phyloP scores from a whole-genome alignment of 2,888 invertebrate species.

The Drosophila buzzatii region DNA sequence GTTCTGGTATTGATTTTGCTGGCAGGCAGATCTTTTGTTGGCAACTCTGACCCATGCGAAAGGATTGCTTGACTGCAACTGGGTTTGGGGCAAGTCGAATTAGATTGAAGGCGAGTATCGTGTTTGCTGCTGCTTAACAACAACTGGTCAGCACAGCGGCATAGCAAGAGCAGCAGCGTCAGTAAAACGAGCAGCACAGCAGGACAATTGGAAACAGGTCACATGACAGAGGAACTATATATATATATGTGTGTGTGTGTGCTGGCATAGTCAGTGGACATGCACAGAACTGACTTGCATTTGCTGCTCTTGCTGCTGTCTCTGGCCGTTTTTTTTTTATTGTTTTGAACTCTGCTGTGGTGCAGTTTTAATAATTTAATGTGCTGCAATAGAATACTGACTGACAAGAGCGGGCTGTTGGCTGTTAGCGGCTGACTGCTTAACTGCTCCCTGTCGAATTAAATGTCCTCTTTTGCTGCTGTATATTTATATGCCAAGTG shows the following conservation, averaged over 20 bases:
- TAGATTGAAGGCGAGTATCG: constrained; percentile 24
- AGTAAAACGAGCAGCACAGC: constrained; percentile 18
- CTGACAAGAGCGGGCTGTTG: constrained; percentile 37
- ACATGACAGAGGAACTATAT: constrained; percentile 3
- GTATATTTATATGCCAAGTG: constrained; percentile 25
- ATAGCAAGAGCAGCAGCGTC: constrained; percentile 3
- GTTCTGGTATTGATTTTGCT: constrained; percentile 35
- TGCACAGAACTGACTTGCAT: constrained; percentile 31
- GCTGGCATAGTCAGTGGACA: constrained; percentile 35
- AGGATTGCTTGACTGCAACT: constrained; percentile 6
- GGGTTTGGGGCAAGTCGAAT: neutral
- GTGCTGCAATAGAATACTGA: constrained; percentile 64
- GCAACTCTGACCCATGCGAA: constrained; percentile 34
- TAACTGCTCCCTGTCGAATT: constrained; percentile 20
- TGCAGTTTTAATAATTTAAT: constrained; percentile 76
- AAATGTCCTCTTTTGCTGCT: constrained; percentile 53
- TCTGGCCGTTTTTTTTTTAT: constrained; percentile 15
- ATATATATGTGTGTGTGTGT: neutral
- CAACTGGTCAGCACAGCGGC: constrained; percentile 23
- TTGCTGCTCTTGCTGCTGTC: constrained; percentile 7
- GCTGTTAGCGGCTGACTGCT: neutral
- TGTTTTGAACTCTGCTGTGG: constrained; percentile 15
- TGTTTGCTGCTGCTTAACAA: constrained; percentile 36
- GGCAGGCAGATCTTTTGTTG: constrained; percentile 17
- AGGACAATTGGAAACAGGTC: constrained; percentile 9